A percentile compares a stretch with the other conserved stretches of the same genome.
These are phyloP conservation scores for Intellagama lesueurii DNA, from an alignment of 2,797 vertebrate genomes.

Conservation along the genomic window DNA sequence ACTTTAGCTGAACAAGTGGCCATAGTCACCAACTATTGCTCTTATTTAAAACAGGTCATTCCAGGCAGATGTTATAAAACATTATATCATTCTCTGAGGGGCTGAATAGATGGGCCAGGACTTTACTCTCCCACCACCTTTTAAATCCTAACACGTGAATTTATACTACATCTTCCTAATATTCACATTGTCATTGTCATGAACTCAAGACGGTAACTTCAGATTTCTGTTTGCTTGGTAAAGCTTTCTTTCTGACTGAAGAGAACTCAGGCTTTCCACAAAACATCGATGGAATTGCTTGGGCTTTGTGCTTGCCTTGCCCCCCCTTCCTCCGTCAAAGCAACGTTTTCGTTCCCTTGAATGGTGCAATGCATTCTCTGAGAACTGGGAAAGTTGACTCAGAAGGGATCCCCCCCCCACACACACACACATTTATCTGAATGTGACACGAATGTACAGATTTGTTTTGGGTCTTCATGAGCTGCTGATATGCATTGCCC, in stretches of 20 bases:
- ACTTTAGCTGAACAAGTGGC: conserved; percentile 50
- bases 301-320: neutral
- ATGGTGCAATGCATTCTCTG: neutral
- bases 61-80: conserved; percentile 50
- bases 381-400: neutral
- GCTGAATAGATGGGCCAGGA: conserved; percentile 51
- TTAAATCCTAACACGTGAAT: conserved; percentile 46
- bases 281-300: neutral
- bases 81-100: conserved; percentile 47
- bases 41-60: conserved; percentile 71
- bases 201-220: conserved; percentile 51
- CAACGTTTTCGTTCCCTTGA: neutral
- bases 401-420: no score
- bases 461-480: neutral
- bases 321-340: neutral
- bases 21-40: conserved; percentile 57
- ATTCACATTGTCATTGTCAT: conserved; percentile 44
- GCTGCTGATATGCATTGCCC: neutral
- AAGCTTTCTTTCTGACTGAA: conserved; percentile 40
- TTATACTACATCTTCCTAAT: neutral
- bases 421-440: neutral
- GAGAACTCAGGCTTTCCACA: conserved; percentile 22
- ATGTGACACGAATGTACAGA: neutral
- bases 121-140: conserved; percentile 39
- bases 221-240: conserved; percentile 22